Base-by-base conservation (phyloP, 2,888 invertebrate genomes). In the Oxycera nigricornis region DNA sequence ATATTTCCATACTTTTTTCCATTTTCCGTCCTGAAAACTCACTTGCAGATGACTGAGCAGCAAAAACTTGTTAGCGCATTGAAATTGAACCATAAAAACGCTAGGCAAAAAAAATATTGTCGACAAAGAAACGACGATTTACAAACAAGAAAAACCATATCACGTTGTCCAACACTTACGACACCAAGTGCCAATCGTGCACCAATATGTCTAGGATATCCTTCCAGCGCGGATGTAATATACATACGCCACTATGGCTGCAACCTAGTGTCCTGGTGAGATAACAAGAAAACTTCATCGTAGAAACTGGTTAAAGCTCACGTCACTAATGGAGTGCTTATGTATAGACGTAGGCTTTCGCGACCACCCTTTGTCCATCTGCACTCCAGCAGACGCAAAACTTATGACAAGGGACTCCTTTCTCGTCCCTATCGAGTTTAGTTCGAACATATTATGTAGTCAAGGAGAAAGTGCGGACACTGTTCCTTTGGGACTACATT, bases 401-500 rank as follows among this genome's bases (percentile, higher is more conserved):
- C 41, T 65, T 39, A 22, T 35, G n/a, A n/a, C n/a, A n/a, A n/a
- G n/a, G n/a, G n/a, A n/a, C n/a, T 7, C 17, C 65, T 41, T 39
- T 39, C n/a, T 28, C 50, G 11, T 24, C 6, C 41, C 65, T 24
- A 7, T 11, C 7, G 65, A 30, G 65, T 7, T 3, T 39, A 65
- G 9, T 65, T 17, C 20, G 39, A 39, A 62, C 20, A 41, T 65
- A 65, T 65, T 65, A 65, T 65, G 65, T 41, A 65, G 39, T 39
- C 65, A 24, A 41, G 39, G 2, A 35, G 62, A 9, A 11, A 35
- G 24, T 35, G 39, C 4, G 17, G 41, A 65, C 39, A 26, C 35
- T 20, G 31, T 65, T 30, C 65, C 24, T 14, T 41, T 65, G 65
- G 65, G 65, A 65, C 41, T 65, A 41, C 65, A 65, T 65, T 65